Percentiles rank a stretch among this genome's conserved stretches.
phyloP scores from a whole-genome alignment of 2,888 invertebrate species.

The Andrena fulva region DNA sequence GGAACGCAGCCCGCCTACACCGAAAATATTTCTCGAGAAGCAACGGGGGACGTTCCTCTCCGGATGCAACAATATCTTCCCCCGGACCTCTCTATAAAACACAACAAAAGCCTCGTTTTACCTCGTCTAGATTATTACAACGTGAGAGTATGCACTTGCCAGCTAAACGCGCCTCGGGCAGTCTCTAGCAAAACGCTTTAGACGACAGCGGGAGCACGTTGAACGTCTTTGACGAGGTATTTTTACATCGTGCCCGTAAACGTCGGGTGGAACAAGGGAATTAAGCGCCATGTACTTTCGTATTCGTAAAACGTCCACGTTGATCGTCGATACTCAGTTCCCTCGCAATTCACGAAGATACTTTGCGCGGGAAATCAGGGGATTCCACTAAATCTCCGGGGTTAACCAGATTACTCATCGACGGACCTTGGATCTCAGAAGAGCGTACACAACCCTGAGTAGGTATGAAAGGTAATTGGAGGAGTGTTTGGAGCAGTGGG shows the following conservation, averaged over 20 bases:
- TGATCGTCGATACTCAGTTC: neutral
- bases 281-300: neutral
- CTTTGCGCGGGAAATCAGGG: too few species aligned
- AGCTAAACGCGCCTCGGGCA: slow-evolving; percentile 9
- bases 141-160: slow-evolving; percentile 19
- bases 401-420: too few species aligned
- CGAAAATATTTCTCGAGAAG: slow-evolving; percentile 11
- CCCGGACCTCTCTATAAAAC: neutral
- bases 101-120: slow-evolving; percentile 22
- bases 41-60: neutral
- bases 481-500: too few species aligned
- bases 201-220: neutral
- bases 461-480: too few species aligned
- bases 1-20: slow-evolving; percentile 2
- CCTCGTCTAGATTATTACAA: slow-evolving; percentile 43
- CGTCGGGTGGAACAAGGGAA: neutral
- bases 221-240: slow-evolving; percentile 5
- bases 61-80: slow-evolving; percentile 22
- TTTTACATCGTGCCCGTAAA: slow-evolving; percentile 2
- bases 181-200: slow-evolving; percentile 7
- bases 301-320: neutral
- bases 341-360: neutral
- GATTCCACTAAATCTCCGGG: too few species aligned
- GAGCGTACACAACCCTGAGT: too few species aligned
- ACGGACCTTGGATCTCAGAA: too few species aligned